Evolutionary conservation across 2,113 vertebrate species (phyloP), one percentile per base, ranked within the genome.

Genomic region (Larimichthys crocea): DNA sequence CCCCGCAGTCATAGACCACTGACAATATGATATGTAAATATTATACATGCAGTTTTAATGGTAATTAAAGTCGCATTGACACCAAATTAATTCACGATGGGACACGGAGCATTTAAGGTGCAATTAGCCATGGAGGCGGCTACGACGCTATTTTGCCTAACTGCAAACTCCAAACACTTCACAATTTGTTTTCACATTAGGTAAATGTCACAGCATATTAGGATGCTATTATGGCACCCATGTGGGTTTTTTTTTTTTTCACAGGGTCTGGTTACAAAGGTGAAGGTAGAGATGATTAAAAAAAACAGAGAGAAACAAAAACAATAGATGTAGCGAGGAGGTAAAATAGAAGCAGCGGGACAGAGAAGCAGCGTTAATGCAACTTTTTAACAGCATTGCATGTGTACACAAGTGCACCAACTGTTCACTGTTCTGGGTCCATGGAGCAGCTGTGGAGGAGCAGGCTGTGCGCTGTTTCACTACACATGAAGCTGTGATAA

Each of bases 201-300:
- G 83, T 83, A 92, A 93, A 94, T 93, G 89, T 92, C 90, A 89
- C 80, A 67, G 81, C 77, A 61, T 91, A 89, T 92, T 92, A 91
- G 83, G 71, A 78, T 73, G 80, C 76, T 49, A 89, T 85, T 77
- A 90, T 49, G 29, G 70, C 29, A 9, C 35, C 60, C 17, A 40
- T 40, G 35, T 40, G 35, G 35, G 35, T 29, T 65, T 24, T 22
- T 75, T 84, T 42, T 64, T 0, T 42, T 0, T 26, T 74, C 29
- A 15, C 9, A 20, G 29, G 12, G 40, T 76, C 61, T 70, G 48
- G 65, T 61, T 76, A 57, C 29, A 59, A 74, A 76, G 52, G 59
- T 56, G 53, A 24, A 83, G 35, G 49, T 35, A 46, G 49, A 65
- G n/a, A 46, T 0, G 26, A 64, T 24, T n/a, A 40, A 40, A 6